Percentiles rank a stretch among this genome's conserved stretches.
Conservation (phyloP, 2,113 vertebrate genomes). For the Oreochromis tanganicae region DNA sequence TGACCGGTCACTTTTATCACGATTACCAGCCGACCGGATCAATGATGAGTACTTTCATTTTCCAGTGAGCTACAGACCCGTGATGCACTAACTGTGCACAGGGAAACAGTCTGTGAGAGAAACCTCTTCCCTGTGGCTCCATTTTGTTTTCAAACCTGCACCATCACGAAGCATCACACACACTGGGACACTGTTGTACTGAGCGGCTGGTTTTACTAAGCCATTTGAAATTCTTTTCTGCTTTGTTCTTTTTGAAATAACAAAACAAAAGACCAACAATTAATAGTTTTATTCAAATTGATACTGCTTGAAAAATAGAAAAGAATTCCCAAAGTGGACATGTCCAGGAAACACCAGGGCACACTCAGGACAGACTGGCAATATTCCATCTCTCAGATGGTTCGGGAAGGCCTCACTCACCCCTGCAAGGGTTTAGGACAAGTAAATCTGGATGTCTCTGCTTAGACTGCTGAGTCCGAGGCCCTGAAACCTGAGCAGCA, state of each 20-base stretch:
- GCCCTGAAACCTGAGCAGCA: neutral
- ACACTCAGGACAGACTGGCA: neutral
- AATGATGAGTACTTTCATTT: neutral
- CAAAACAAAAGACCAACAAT: neutral
- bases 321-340: neutral
- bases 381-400: neutral
- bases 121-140: neutral
- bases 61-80: neutral
- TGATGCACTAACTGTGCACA: neutral
- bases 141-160: neutral
- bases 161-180: neutral
- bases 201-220: neutral
- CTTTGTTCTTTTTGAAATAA: neutral
- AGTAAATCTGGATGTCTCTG: neutral
- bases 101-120: neutral
- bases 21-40: neutral
- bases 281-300: neutral
- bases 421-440: neutral
- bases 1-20: neutral
- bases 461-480: neutral
- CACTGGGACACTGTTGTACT: neutral
- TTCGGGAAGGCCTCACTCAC: accelerated
- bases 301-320: neutral
- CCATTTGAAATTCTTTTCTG: neutral
- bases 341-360: neutral